A percentile compares a stretch with the other conserved stretches of the same genome.
These are phyloP conservation scores for Ophion slaviceki DNA, from an alignment of 2,888 invertebrate species.

Conservation along the genomic window DNA sequence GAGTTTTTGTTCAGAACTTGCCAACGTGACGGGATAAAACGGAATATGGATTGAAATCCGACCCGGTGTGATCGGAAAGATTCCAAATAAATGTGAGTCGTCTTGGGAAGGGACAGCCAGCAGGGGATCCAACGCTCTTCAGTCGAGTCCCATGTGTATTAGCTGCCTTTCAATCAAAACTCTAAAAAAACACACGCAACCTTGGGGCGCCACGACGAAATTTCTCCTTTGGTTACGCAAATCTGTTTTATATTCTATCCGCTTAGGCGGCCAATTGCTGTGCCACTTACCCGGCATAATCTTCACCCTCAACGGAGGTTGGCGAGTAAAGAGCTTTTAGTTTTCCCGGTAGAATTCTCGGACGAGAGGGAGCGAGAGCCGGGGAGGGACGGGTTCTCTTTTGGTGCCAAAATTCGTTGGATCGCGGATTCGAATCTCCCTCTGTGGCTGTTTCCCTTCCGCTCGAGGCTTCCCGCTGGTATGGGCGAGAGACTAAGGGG, in stretches of 20 bases:
- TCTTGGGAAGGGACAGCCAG: background rate
- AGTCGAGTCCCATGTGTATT: conserved; percentile 30
- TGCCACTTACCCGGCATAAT: conserved; percentile 15
- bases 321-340: conserved; percentile 31
- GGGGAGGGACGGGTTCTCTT: background rate
- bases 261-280: conserved; percentile 37
- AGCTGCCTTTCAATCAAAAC: conserved; percentile 34
- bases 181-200: conserved; percentile 1
- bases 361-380: background rate
- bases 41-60: background rate
- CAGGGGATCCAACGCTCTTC: background rate
- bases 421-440: conserved; percentile 26
- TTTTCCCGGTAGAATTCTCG: conserved; percentile 21
- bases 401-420: conserved; percentile 58
- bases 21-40: background rate
- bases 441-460: conserved; percentile 44
- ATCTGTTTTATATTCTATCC: conserved; percentile 38
- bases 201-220: background rate
- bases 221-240: conserved; percentile 31
- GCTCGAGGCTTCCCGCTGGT: conserved; percentile 18
- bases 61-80: conserved; percentile 1
- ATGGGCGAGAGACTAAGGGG: conserved; percentile 53
- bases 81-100: conserved; percentile 7
- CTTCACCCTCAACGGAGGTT: conserved; percentile 13
- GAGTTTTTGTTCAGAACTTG: background rate